Percentiles rank a stretch among this genome's conserved stretches.
Conservation (phyloP, 2,113 vertebrate genomes). For the Formicarius rufipectus region DNA sequence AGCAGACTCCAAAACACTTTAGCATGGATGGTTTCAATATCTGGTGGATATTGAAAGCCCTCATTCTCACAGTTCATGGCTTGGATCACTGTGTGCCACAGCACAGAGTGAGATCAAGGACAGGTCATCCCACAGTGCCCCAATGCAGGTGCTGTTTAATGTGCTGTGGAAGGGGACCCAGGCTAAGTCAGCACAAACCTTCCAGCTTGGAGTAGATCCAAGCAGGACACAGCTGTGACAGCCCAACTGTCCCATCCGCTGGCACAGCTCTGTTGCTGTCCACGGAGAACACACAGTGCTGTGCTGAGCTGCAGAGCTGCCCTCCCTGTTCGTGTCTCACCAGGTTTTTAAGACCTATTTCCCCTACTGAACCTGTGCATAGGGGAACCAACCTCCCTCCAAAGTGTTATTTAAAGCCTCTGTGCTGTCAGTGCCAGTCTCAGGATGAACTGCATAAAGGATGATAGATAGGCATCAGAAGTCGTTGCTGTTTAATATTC, state of each 20-base stretch:
- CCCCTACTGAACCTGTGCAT: fast-evolving
- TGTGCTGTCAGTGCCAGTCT: background rate
- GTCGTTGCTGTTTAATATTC: background rate
- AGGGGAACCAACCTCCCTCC: background rate
- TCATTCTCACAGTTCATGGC: background rate
- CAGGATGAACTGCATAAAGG: background rate
- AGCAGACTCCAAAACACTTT: background rate
- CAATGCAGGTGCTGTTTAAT: fast-evolving
- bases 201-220: background rate
- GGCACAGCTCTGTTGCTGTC: background rate
- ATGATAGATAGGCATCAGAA: background rate
- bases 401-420: background rate
- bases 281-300: fast-evolving
- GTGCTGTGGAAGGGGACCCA: fast-evolving
- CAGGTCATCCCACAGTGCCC: background rate
- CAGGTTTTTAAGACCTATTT: background rate
- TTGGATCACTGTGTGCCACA: background rate
- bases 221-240: background rate
- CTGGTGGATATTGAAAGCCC: background rate
- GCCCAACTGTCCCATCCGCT: background rate
- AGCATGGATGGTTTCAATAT: background rate
- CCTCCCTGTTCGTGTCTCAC: background rate
- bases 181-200: background rate
- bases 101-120: background rate
- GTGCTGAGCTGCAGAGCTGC: background rate